Base-by-base conservation (phyloP, 2,888 invertebrate species). In the Anoplius nigerrimus region DNA sequence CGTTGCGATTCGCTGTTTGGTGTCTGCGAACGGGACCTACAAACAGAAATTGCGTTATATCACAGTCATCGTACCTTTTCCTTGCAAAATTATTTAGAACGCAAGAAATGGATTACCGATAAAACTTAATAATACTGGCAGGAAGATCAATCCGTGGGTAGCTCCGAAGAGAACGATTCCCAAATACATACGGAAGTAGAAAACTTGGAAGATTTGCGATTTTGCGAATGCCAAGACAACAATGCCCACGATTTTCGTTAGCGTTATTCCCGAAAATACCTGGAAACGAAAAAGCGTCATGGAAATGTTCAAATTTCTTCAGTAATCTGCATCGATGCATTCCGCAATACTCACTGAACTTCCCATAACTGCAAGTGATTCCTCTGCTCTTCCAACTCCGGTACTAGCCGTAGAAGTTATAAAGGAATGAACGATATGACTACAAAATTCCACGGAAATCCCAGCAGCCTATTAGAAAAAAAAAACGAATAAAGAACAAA, bases 171-270 rank as follows among this genome's bases (percentile, higher is more conserved):
- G 82, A 0, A 99, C 98, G 79, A 98, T 96, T 62, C 96, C 95
- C 72, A 98, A 91, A 87, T 98, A 97, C 97, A 99, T 98, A 85
- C 98, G 93, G 89, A 98, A 98, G 90, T 98, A 99, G 87, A 96
- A 98, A 62, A 95, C 91, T 89, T 95, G 93, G 85, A 98, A 98
- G 72, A 97, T 93, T 90, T 96, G 94, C 0, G 98, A 97, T 83
- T 97, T 96, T 1, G 98, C 95, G 89, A 98, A 98, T 0, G 94
- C 97, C 72, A 99, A 89, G 8, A 98, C 95, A 18, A 95, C 89
- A 67, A 98, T 97, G 55, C 96, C 96, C 46, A 95, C 95, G 79
- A 98, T 94, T 89, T 99, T 98, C 0, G 98, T 98, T 22, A 98
- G 89, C 0, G 98, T 98, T 53, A 99, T 98, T 21, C 98, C 98